Base-by-base conservation (phyloP, 2,113 vertebrate species). In the Melanostigma gelatinosum region DNA sequence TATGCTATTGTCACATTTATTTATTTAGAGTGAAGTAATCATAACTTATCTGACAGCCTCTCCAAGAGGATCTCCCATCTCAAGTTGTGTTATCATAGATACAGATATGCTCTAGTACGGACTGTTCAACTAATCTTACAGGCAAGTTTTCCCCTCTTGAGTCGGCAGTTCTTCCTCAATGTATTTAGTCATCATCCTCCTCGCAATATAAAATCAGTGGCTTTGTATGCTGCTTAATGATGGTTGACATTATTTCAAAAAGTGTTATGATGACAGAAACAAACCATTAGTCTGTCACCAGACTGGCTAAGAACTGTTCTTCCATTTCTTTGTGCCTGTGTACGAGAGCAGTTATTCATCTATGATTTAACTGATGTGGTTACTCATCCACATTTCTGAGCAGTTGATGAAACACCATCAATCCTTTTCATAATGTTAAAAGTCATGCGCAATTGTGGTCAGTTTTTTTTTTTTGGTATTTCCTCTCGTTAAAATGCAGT, bases 321-420 rank as follows among this genome's bases (percentile, higher is more conserved):
- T 94, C 90, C 88, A 90, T 85, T 91, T 90, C 29, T 72, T 85
- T 86, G 89, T 94, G 90, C 91, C 92, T 94, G 89, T 88, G 82
- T 80, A 58, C 9, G 74, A 83, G 77, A 75, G 57, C 75, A 65
- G 60, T 80, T 44, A 13, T 65, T 87, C 36, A 75, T 83, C 69
- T 83, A 27, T 77, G 62, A 76, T 83, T 83, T 83, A 80, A 88
- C 69, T 64, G 73, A 90, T 44, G 58, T 40, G 46, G 48, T 80
- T 52, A 60, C 46, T 62, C 61, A 52, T 86, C 32, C 36, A 61
- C 18, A 44, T 77, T 73, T 87, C 62, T 72, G 34, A 48, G 44
- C 57, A 66, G 77, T 57, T 71, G 22, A 68, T 83, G 44, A 80
- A 77, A 67, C 60, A 22, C 52, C 60, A 40, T 83, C 71, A 76